Base-by-base conservation (phyloP, 2,113 vertebrate genomes). In the Heterotilapia buettikoferi region DNA sequence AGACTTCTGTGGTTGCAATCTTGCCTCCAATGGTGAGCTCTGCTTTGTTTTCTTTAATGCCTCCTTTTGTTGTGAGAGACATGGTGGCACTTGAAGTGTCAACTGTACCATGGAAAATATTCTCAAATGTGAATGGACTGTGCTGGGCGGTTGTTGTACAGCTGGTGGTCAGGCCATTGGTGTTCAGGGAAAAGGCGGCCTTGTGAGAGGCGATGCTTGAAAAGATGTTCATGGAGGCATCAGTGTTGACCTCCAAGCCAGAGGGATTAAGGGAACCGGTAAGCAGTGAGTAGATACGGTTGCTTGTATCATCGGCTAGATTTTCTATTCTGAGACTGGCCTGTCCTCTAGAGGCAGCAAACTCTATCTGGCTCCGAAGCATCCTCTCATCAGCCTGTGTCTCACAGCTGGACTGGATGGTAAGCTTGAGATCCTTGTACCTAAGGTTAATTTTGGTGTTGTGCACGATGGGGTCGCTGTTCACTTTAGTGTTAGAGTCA, bases 221-320 rank as follows among this genome's bases (percentile, higher is more conserved):
- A 84, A 95, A 96, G 89, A 97, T 94, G 7, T 94, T 97, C 56
- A 97, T 9, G 18, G 95, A 94, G 38, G 97, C 86, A 66, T 98
- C 97, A 3, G 94, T 91, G 81, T 98, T 98, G 76, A 99, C 88
- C 94, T 98, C 97, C 47, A 98, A 88, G 29, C 97, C 96, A 2
- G 93, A 95, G 24, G 96, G 96, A 93, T 95, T 96, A 53, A 98
- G 83, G 16, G 97, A 97, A 47, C 97, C 97, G 33, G 96, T 96
- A 52, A 98, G 88, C 76, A 97, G 84, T 45, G 96, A 96, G 80
- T 96, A 97, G 71, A 90, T 96, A 80, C 96, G 96, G 53, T 96
- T 88, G 18, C 93, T 85, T 53, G 89, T 94, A 83, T 97, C 97
- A 59, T 93, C 94, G 9, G 96, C 97, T 92, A 97, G 96, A 85